These are phyloP conservation scores for Gallinago stenura DNA, from an alignment of 2,797 vertebrate genomes.

Conservation along the genomic window DNA sequence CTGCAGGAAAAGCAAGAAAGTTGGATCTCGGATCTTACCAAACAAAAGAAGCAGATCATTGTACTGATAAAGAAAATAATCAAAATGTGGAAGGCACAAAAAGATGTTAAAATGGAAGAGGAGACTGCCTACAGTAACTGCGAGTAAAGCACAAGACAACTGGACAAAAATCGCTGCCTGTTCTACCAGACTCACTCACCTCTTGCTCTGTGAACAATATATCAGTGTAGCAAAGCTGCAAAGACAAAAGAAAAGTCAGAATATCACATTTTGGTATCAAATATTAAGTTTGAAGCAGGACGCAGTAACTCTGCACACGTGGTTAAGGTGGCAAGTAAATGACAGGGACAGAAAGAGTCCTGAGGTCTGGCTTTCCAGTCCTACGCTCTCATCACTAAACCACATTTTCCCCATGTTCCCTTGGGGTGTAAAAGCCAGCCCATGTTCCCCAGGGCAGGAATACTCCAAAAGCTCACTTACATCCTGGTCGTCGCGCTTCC, in stretches of 20 bases:
- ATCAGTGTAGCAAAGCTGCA: constrained; percentile 96
- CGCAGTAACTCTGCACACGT: not conserved
- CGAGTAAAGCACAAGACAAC: not conserved
- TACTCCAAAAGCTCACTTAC: constrained; percentile 80
- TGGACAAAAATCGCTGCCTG: not conserved
- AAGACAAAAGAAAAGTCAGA: constrained; percentile 14
- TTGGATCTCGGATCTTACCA: not conserved
- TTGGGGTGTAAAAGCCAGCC: not conserved
- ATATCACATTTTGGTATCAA: not conserved
- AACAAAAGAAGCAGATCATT: not conserved
- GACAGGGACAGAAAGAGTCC: not conserved
- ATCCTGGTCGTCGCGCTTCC: constrained; percentile 93
- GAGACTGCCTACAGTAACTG: not conserved
- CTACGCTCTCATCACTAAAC: not conserved
- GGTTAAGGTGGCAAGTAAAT: not conserved
- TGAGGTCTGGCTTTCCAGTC: not conserved
- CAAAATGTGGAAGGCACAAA: not conserved
- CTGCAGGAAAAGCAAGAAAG: not conserved
- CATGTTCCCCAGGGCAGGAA: not conserved
- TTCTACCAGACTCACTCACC: constrained; percentile 77
- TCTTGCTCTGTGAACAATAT: constrained; percentile 99
- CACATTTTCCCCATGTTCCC: not conserved
- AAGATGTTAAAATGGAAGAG: not conserved
- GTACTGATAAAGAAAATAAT: not conserved
- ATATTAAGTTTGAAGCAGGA: not conserved